Conservation (phyloP, 2,797 vertebrate species). For the Halcyon badia region DNA sequence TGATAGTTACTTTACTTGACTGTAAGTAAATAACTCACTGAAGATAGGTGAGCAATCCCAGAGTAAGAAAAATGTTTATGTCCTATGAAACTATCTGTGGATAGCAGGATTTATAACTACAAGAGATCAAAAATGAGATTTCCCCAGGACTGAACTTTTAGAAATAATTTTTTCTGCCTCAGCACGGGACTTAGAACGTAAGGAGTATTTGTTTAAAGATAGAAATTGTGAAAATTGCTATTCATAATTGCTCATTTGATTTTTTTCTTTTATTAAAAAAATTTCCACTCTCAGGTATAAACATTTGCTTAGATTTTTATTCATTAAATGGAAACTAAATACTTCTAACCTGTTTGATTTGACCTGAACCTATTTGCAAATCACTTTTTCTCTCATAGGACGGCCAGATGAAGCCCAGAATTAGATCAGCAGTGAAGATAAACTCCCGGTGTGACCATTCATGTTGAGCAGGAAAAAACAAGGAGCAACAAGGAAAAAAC, state of each 20-base stretch:
- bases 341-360: not conserved
- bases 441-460: not conserved
- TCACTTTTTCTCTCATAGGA: not conserved
- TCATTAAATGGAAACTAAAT: not conserved
- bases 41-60: not conserved
- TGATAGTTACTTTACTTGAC: not conserved
- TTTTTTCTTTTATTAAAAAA: not conserved
- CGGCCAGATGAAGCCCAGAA: not conserved
- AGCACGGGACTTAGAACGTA: not conserved
- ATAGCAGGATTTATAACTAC: not conserved
- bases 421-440: not conserved
- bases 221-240: accelerated
- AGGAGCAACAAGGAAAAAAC: not conserved
- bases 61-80: not conserved
- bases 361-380: not conserved
- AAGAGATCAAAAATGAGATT: not conserved
- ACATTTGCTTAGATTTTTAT: not conserved
- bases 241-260: not conserved
- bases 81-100: not conserved
- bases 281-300: not conserved
- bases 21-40: not conserved
- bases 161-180: not conserved
- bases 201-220: not conserved
- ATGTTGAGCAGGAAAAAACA: not conserved
- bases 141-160: not conserved